Evolutionary conservation across 2,797 vertebrate genomes (phyloP).

Genomic region (Gymnocypris eckloni): DNA sequence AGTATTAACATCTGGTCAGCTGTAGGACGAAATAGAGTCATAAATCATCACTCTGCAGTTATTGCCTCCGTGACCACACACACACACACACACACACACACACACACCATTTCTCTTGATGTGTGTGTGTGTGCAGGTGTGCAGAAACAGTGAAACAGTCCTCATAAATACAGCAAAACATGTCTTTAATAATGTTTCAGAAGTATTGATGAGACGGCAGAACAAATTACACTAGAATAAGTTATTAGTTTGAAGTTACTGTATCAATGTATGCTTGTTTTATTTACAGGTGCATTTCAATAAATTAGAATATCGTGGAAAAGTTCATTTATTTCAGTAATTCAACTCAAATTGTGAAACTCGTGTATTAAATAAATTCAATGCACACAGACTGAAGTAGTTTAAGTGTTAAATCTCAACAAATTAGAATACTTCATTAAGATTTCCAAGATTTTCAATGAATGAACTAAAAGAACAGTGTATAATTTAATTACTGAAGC

Average conservation of each 20-base stretch:
- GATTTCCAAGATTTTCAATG: neutral
- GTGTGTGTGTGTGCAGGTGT: neutral
- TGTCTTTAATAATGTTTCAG: neutral
- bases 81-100: neutral
- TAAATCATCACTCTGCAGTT: neutral
- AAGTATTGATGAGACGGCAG: neutral
- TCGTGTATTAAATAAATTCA: too few species aligned
- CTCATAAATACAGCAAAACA: neutral
- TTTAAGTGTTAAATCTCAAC: too few species aligned
- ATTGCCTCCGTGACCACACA: neutral
- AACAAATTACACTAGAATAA: neutral
- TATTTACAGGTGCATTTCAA: too few species aligned
- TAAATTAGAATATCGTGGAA: too few species aligned
- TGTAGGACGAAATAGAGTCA: neutral
- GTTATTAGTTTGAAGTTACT: neutral
- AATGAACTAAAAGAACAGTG: neutral
- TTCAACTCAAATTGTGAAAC: too few species aligned
- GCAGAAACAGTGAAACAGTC: neutral
- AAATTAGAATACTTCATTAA: too few species aligned
- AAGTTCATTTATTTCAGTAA: too few species aligned
- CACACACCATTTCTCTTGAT: neutral
- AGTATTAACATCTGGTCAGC: neutral
- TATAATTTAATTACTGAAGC: neutral
- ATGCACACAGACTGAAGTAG: too few species aligned
- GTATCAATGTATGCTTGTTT: neutral